Evolutionary conservation across 2,113 vertebrate genomes (phyloP).

Genomic region (Lampris megalopsis): DNA sequence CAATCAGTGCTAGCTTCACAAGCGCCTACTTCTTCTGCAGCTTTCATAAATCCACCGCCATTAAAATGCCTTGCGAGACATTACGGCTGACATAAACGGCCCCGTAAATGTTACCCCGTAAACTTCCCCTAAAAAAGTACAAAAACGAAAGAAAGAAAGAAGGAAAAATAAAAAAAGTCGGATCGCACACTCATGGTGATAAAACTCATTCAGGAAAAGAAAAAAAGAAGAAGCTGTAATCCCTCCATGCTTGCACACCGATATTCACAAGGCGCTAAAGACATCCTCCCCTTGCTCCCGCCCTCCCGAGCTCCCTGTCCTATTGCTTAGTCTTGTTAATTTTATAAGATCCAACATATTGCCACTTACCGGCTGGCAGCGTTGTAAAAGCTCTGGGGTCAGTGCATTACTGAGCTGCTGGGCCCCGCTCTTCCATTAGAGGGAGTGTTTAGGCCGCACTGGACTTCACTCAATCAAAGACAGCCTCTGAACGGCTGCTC

Average conservation of each 20-base stretch:
- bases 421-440: slow-evolving; percentile 79
- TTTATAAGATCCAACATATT: slow-evolving; percentile 81
- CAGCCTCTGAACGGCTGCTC: slow-evolving; percentile 60
- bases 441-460: slow-evolving; percentile 71
- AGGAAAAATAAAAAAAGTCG: slow-evolving; percentile 35
- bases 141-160: slow-evolving; percentile 34
- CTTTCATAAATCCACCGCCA: slow-evolving; percentile 70
- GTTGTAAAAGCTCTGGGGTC: slow-evolving; percentile 80
- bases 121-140: slow-evolving; percentile 53
- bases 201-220: slow-evolving; percentile 45
- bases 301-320: slow-evolving; percentile 40
- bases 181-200: slow-evolving; percentile 51
- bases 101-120: slow-evolving; percentile 65
- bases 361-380: slow-evolving; percentile 76
- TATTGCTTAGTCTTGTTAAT: slow-evolving; percentile 76
- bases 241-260: slow-evolving; percentile 43
- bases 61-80: slow-evolving; percentile 72
- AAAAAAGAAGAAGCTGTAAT: slow-evolving; percentile 16
- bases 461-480: slow-evolving; percentile 79
- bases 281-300: slow-evolving; percentile 41
- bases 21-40: slow-evolving; percentile 42
- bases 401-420: slow-evolving; percentile 79
- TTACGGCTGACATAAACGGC: slow-evolving; percentile 72
- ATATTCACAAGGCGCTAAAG: slow-evolving; percentile 68
- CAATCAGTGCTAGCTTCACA: slow-evolving; percentile 38